These are phyloP conservation scores for Emesis russula DNA, from an alignment of 2,888 invertebrate genomes.

Conservation along the genomic window DNA sequence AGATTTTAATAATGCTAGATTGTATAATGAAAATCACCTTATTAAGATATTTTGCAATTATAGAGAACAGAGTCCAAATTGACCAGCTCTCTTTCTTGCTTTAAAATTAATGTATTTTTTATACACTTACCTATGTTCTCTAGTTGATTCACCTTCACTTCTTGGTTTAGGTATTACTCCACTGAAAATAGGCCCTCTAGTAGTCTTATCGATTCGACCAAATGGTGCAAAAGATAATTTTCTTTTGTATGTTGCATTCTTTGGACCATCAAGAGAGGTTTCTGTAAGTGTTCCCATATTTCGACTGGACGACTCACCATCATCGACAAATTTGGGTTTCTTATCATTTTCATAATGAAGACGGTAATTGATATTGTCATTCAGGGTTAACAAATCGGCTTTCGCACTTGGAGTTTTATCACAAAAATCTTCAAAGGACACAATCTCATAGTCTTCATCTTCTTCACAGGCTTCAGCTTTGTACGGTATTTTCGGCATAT, in stretches of 20 bases:
- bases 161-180: conserved; percentile 92
- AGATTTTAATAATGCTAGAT: too few relatives aligned
- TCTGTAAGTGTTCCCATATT: conserved; percentile 92
- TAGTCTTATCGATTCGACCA: conserved; percentile 91
- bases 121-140: conserved; percentile 92
- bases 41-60: too few relatives aligned
- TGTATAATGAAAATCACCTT: too few relatives aligned
- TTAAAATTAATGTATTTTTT: background rate
- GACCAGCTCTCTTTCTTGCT: too few relatives aligned
- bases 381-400: conserved; percentile 95
- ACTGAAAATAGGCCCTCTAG: conserved; percentile 92
- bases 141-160: conserved; percentile 91
- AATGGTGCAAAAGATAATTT: conserved; percentile 93
- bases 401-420: conserved; percentile 95
- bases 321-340: conserved; percentile 90
- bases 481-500: conserved; percentile 95
- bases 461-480: conserved; percentile 93
- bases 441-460: conserved; percentile 95
- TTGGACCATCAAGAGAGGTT: conserved; percentile 93
- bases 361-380: conserved; percentile 95
- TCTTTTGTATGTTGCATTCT: conserved; percentile 92
- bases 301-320: conserved; percentile 92
- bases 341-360: conserved; percentile 94
- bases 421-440: conserved; percentile 96
- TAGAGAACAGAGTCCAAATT: too few relatives aligned